A percentile compares a stretch with the other conserved stretches of the same genome.
phyloP scores from a whole-genome alignment of 2,113 vertebrate species.

The Dinomys branickii region DNA sequence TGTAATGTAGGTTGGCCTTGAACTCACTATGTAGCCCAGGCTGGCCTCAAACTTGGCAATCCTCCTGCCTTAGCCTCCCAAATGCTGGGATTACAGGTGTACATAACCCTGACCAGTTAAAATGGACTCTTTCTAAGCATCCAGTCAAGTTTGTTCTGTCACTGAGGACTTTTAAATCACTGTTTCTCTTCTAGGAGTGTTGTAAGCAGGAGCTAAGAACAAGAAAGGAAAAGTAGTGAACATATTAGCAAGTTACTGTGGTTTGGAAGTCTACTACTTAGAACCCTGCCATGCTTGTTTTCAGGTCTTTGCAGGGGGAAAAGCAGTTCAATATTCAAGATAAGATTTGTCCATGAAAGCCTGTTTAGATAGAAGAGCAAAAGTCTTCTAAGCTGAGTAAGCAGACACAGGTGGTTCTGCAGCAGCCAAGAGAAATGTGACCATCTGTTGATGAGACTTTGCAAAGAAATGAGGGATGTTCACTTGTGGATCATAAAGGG shows the following conservation, averaged over 20 bases:
- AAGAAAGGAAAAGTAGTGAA: neutral
- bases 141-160: neutral
- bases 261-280: neutral
- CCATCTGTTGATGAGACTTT: neutral
- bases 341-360: neutral
- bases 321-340: neutral
- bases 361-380: neutral
- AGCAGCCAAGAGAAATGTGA: neutral
- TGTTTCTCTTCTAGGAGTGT: neutral
- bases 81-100: neutral
- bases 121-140: neutral
- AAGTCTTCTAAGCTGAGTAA: neutral
- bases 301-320: neutral
- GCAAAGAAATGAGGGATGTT: neutral
- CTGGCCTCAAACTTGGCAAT: neutral
- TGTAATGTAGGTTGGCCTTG: neutral
- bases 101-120: neutral
- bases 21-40: neutral
- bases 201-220: slow-evolving; percentile 18
- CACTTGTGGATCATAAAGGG: neutral
- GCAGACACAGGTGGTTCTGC: neutral
- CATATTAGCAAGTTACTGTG: neutral
- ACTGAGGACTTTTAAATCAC: neutral
- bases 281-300: neutral
- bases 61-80: neutral